These are phyloP conservation scores for Rhagoletis zephyria DNA, from an alignment of 1,140 invertebrate species.

Conservation along the genomic window DNA sequence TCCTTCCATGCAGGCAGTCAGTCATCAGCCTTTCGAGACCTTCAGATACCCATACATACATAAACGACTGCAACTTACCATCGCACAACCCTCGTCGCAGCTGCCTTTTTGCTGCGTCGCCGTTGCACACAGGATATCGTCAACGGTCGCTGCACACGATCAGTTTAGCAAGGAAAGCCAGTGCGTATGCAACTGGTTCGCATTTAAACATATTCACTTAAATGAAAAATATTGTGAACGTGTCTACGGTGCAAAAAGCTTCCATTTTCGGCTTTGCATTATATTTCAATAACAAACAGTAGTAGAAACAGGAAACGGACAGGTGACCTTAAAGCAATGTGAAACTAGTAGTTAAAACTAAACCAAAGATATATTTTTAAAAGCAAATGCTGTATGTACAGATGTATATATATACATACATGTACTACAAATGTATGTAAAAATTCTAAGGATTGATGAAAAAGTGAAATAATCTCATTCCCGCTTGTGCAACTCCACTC, in stretches of 20 bases:
- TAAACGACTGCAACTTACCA: not conserved
- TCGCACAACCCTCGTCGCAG: slow-evolving; percentile 31
- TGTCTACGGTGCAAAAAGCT: not conserved
- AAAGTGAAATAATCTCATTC: not conserved
- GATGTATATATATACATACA: too few species aligned
- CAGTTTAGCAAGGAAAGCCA: slow-evolving; percentile 54
- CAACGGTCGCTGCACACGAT: slow-evolving; percentile 45
- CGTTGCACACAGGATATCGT: slow-evolving; percentile 39
- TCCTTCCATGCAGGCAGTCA: slow-evolving; percentile 21
- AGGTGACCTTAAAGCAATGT: slow-evolving; percentile 2
- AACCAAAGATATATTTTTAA: not conserved
- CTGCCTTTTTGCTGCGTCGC: slow-evolving; percentile 16
- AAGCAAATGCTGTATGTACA: too few species aligned
- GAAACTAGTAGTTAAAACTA: not conserved
- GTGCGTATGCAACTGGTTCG: slow-evolving; percentile 43
- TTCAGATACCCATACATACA: not conserved
- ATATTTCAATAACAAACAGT: not conserved
- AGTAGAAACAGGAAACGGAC: not conserved
- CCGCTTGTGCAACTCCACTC: not conserved
- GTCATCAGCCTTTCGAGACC: not conserved
- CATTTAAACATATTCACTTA: not conserved
- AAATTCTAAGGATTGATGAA: not conserved
- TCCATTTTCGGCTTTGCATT: not conserved
- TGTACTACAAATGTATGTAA: not conserved
- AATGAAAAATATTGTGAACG: not conserved